Evolutionary conservation across 2,888 invertebrate species (phyloP), one percentile per base, ranked within the genome.

Genomic region (Netelia fuscicornis): DNA sequence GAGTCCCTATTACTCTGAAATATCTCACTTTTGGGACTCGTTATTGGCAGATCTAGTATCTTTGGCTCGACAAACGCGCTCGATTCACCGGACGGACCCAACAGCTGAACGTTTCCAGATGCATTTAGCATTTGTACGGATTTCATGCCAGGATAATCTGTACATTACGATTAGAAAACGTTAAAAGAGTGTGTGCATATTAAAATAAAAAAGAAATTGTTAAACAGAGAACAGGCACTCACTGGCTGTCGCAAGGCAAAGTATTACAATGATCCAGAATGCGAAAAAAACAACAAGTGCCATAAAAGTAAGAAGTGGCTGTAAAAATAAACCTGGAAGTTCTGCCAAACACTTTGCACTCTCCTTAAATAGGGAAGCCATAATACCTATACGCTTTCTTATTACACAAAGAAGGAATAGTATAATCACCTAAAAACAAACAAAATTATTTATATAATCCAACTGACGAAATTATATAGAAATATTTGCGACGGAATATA

Each of bases 261-360:
- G 96, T 92, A 98, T 96, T 76, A 98, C 97, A 82, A 96, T 94
- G 13, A 98, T 95, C 98, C 98, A 99, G 94, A 97, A 98, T 84
- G 96, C 94, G 89, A 98, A 96, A 93, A 98, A 98, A 72, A 96
- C 91, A 25, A 97, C 94, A 0, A 99, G 95, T 83, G 97, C 95
- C 85, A 97, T 89, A 93, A 98, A 98, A 0, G 98, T 98, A 91
- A 98, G 94, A 13, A 98, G 93, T 0, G 98, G 98, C 91, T 98
- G 98, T 60, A 98, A 94, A 91, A 98, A 96, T 65, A 99, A 95
- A 2, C 97, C 96, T 0, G 99, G 98, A 89, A 98, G 95, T 89
- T 97, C 96, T 80, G 96, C 96, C 89, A 99, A 95, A 91, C 98
- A 98, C 90, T 97, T 96, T 13, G 98, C 98, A 0, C 98, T 98